Evolutionary conservation across 2,888 invertebrate genomes (phyloP), one percentile per base, ranked within the genome.

Genomic region (Philereme transversata): DNA sequence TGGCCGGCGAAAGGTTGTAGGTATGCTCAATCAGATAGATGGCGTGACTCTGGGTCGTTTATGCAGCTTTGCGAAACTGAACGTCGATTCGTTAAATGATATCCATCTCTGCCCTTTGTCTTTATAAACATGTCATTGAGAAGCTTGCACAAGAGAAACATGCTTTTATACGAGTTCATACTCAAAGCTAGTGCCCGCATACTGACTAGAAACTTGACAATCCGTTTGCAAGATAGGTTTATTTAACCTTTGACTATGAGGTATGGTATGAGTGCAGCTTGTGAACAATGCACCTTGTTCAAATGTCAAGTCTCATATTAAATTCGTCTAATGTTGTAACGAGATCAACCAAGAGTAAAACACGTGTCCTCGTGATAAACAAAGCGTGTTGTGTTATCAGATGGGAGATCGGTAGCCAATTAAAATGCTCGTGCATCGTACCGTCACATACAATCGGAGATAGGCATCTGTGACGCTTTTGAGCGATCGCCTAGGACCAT

Each of bases 371-470:
- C 76, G 78, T 75, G 81, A 84, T 84, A 87, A 83, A 81, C 80
- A 81, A 83, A 78, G 80, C 87, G 87, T 86, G 86, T 87, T 87
- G 84, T 82, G 72, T 81, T 87, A 90, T 90, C 90, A 73, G 83
- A 82, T 81, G 74, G 75, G 73, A 84, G 88, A 90, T 90, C 89
- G 73, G 83, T 78, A 77, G 77, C 90, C 91, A 92, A 91, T 92
- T 92, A 91, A 92, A 92, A 92, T 91, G 89, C 90, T 90, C 89
- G 88, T 88, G 89, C 90, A 90, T 90, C 84, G 87, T 79, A 74
- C 86, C 88, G 90, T 89, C 88, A 90, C 88, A 85, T 90, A 90
- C 90, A 82, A 22, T 22, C 22, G 67, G 53, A 65, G 90, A 91
- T 91, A 87, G 51, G 60, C 74, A 91, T 90, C 63, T 82, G 80